Conservation (phyloP, 1,140 invertebrate species). For the Oryzaephilus surinamensis region DNA sequence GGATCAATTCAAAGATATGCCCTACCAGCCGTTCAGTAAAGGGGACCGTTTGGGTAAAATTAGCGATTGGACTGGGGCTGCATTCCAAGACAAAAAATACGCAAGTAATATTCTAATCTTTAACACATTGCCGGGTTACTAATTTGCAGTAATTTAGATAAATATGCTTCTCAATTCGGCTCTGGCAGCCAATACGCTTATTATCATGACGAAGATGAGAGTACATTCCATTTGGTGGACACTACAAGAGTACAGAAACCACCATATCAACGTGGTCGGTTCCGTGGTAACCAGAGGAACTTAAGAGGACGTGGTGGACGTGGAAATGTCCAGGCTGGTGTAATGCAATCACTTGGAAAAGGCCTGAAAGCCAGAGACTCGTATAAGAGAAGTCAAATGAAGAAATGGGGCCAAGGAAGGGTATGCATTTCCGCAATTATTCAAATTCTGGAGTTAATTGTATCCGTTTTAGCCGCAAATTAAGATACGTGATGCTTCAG, state of each 20-base stretch:
- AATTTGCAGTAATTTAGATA: conserved; percentile 50
- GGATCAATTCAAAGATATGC: conserved; percentile 94
- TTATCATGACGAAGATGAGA: conserved; percentile 97
- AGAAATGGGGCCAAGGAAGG: conserved; percentile 81
- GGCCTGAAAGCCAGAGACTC: conserved; percentile 44
- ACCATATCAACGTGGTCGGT: conserved; percentile 79
- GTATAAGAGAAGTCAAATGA: conserved; percentile 55
- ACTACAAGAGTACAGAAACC: conserved; percentile 85
- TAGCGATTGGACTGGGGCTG: conserved; percentile 94
- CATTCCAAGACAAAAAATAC: conserved; percentile 90
- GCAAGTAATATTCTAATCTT: conserved; percentile 58
- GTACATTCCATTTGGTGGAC: conserved; percentile 95
- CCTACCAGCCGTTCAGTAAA: conserved; percentile 97
- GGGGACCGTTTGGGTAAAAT: conserved; percentile 95
- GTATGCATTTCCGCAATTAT: conserved; percentile 35
- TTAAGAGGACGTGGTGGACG: conserved; percentile 64
- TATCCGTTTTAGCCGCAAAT: conserved; percentile 56
- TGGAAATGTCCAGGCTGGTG: conserved; percentile 49
- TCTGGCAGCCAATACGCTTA: conserved; percentile 93
- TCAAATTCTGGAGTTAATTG: background rate
- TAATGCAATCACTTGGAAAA: conserved; percentile 54
- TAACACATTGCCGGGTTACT: background rate
- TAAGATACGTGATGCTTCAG: conserved; percentile 95
- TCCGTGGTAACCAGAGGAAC: conserved; percentile 71
- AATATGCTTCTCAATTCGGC: conserved; percentile 93